These are phyloP conservation scores for Eledona agricola DNA, from an alignment of 2,888 invertebrate genomes.

Conservation along the genomic window DNA sequence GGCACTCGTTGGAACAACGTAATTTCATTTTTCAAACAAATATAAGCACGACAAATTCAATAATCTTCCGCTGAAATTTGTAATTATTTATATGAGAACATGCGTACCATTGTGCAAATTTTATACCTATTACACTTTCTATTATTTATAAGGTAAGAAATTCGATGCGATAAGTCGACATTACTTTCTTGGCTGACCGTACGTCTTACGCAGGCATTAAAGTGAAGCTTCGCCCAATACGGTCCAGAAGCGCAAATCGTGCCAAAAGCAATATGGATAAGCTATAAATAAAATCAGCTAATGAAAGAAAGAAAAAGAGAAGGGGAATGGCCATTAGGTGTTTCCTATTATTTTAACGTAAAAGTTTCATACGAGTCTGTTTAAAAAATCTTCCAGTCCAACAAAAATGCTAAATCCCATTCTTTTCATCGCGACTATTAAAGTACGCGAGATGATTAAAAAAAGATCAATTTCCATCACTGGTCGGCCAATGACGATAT, in stretches of 20 bases:
- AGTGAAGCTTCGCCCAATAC: constrained; percentile 20
- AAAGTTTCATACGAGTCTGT: constrained; percentile 2
- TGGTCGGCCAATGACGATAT: too few species aligned
- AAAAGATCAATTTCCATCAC: too few species aligned
- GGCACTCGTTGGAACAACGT: constrained; percentile 1
- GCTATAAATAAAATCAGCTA: constrained; percentile 35
- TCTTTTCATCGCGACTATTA: too few species aligned
- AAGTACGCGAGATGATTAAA: too few species aligned
- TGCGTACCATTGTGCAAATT: too few species aligned
- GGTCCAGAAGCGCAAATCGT: constrained; percentile 23
- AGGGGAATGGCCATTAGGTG: constrained; percentile 16
- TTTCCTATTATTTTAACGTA: constrained; percentile 5
- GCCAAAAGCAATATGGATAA: constrained; percentile 38
- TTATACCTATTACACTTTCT: too few species aligned
- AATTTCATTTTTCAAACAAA: constrained; percentile 8
- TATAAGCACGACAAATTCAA: constrained; percentile 8
- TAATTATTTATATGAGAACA: too few species aligned
- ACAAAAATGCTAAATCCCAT: background rate
- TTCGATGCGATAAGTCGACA: too few species aligned
- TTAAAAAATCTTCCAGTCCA: constrained; percentile 1
- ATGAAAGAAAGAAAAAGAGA: constrained; percentile 27
- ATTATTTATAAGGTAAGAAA: too few species aligned
- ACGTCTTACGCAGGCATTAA: constrained; percentile 15
- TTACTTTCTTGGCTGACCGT: constrained; percentile 12
- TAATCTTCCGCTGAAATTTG: too few species aligned